Evolutionary conservation across 2,113 vertebrate genomes (phyloP), one percentile per base, ranked within the genome.

Genomic region (Hymenochirus boettgeri): DNA sequence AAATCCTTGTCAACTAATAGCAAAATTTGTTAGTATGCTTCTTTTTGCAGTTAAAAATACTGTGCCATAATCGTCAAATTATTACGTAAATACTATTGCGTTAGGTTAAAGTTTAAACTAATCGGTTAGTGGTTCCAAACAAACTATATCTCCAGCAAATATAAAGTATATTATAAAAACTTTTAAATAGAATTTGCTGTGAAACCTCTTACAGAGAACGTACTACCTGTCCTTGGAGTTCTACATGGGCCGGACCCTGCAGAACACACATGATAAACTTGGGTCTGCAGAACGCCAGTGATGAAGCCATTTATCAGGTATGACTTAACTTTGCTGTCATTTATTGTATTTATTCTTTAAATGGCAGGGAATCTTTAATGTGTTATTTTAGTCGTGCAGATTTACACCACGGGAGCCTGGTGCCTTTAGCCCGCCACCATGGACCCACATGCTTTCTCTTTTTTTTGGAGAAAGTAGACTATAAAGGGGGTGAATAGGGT

Each of bases 261-360:
- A 97, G 69, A 98, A 98, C 82, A 98, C 96, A 7, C n/a, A 98
- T 98, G 96, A 91, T 98, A 60, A 98, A 97, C 83, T 84, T 98
- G 54, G 96, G 96, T 10, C 81, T 98, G 77, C 94, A 98, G 76
- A 98, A 96, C 0, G 93, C 96, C 70, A 97, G 96, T 1, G 95
- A 98, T 0, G 96, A 98, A 67, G 92, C 96, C 12, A 81, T 98
- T 73, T 98, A 98, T 72, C 96, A 97, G 90, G 95, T 98, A 78
- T 69, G 73, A 4, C 7, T 19, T 1, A 1, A 55, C 22, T 33
- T n/a, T n/a, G n/a, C n/a, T n/a, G n/a, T n/a, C 13, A 45, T 13
- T 1, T 45, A 11, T 7, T 13, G 7, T n/a, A 2, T 10, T 45
- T 4, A 17, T 45, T n/a, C n/a, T n/a, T n/a, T n/a, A n/a, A n/a